Percentiles rank a stretch among this genome's conserved stretches.
These are phyloP conservation scores for Microcebus ravelobensis DNA, from an alignment of 2,113 vertebrate species.

Conservation along the genomic window DNA sequence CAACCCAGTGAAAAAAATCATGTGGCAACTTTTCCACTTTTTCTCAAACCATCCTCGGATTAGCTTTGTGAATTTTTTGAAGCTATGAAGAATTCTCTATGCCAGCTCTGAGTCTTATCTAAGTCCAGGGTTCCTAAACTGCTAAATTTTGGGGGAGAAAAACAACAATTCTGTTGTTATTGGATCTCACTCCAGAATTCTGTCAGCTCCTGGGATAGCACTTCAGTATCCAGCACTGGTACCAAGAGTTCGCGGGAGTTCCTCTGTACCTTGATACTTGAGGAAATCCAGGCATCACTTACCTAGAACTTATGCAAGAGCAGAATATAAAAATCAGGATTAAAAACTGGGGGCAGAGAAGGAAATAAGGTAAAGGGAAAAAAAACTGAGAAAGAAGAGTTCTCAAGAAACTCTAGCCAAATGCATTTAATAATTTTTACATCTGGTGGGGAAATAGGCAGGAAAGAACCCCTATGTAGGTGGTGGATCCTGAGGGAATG, in stretches of 20 bases:
- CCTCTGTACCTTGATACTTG: neutral
- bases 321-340: slow-evolving; percentile 13
- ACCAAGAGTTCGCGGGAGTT: neutral
- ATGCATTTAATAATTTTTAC: slow-evolving; percentile 74
- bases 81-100: neutral
- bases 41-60: neutral
- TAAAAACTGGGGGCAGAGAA: neutral
- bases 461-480: slow-evolving; percentile 69
- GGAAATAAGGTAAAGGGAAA: neutral
- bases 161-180: neutral
- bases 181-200: neutral
- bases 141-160: neutral
- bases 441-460: slow-evolving; percentile 73
- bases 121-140: neutral
- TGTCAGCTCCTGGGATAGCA: neutral
- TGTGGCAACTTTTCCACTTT: neutral
- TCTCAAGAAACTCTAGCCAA: slow-evolving; percentile 62
- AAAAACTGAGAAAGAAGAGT: slow-evolving; percentile 44
- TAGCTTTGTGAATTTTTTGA: neutral
- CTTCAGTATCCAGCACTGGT: neutral
- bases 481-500: slow-evolving; percentile 47
- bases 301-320: neutral
- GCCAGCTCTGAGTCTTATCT: neutral
- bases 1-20: neutral
- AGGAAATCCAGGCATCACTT: neutral